These are phyloP conservation scores for Rhynchonycteris naso DNA, from an alignment of 2,797 vertebrate genomes.

Conservation along the genomic window DNA sequence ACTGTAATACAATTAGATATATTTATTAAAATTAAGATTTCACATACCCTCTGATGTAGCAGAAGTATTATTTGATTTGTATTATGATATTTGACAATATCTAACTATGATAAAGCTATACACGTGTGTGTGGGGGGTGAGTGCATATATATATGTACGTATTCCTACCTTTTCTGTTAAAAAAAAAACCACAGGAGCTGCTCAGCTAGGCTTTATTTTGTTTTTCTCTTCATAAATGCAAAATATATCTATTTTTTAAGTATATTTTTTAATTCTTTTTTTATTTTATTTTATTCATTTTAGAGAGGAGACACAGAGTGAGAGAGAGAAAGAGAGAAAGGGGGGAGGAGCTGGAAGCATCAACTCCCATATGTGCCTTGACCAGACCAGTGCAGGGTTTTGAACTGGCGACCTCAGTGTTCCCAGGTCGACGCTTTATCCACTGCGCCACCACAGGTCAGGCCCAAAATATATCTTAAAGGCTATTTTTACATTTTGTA, in stretches of 20 bases:
- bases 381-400: too few species aligned
- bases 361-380: too few species aligned
- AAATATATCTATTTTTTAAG: background rate
- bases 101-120: background rate
- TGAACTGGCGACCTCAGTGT: too few species aligned
- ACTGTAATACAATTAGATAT: background rate
- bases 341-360: too few species aligned
- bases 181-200: background rate
- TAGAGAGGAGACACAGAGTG: too few species aligned
- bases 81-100: background rate
- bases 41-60: background rate
- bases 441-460: too few species aligned
- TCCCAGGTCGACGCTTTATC: too few species aligned
- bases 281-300: too few species aligned
- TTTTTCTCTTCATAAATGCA: background rate
- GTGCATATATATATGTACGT: background rate
- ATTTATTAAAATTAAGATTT: background rate
- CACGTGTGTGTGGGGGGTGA: background rate
- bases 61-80: background rate
- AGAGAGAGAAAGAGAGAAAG: too few species aligned
- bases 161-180: background rate
- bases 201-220: background rate
- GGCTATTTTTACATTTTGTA: background rate
- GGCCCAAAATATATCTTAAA: constrained; percentile 10
- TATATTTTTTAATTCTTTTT: too few species aligned